Base-by-base conservation (phyloP, 2,113 vertebrate genomes). In the Elgaria multicarinata region DNA sequence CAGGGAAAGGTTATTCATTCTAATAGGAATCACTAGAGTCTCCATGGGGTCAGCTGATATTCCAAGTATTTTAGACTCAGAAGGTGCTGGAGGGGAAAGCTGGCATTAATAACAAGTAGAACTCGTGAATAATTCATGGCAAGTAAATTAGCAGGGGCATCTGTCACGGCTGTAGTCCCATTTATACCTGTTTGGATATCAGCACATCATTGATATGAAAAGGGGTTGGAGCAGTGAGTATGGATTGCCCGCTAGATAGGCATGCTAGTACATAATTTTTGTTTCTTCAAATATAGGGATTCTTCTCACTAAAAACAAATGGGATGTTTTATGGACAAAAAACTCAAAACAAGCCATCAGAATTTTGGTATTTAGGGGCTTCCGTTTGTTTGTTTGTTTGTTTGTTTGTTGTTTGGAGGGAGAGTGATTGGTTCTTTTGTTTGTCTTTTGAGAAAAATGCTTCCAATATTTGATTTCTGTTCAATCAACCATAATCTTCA, bases 111-210 rank as follows among this genome's bases (percentile, higher is more conserved):
- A 92, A 87, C 14, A 7, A 87, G 88, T 6, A 1, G 90, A 53
- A 88, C 0, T 2, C 71, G 50, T 90, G 90, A 96, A 94, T 87
- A 89, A 93, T 95, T 94, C 44, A 92, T 92, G 75, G 50, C 31
- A 28, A 90, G 77, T 82, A 86, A 93, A 95, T 94, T 85, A 92
- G 89, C 88, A 90, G 89, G 94, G 77, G 22, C 87, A 89, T 92
- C 90, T 42, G 67, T 79, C 90, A 89, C 58, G 87, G 81, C 87
- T 86, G 67, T 82, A 86, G 87, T 82, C 82, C 90, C 89, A 83
- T 53, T 91, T 86, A 91, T 88, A 89, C 91, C 50, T 8, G 42
- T 1, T 82, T 87, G 22, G 26, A 80, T 83, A 90, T 93, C 91
- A 93, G 93, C 86, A 2, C 85, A 72, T 87, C 62, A 89, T 89